Evolutionary conservation across 1,140 invertebrate genomes (phyloP), one percentile per base, ranked within the genome.

Genomic region (Drosophila tani): DNA sequence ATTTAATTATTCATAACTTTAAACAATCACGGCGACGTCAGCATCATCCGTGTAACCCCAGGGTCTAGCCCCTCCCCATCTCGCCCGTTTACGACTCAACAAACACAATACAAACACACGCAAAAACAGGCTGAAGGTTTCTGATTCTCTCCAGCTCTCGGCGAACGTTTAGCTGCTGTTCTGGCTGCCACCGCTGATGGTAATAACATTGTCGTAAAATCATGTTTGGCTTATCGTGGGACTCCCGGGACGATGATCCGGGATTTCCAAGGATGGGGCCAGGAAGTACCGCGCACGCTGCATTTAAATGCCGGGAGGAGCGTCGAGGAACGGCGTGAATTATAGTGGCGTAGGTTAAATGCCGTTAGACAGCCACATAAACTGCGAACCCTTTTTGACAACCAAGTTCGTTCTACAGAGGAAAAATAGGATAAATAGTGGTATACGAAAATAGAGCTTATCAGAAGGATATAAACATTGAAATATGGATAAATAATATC

Each of bases 1-100:
- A 92, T 92, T 92, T 92, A 92, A 92, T 92, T 92, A 92, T 92
- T 92, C 91, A 92, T 92, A 92, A 92, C 91, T 85, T 87, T 87
- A 87, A 83, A 91, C 83, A 91, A 87, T 84, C 85, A 90, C 86
- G 68, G 71, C 86, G 79, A 81, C 84, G 77, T 86, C 69, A 75
- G 73, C 82, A 81, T 86, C 77, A 77, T 86, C 77, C 67, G 69
- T 64, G 60, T 84, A 84, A 84, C 81, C 84, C 81, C 65, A 57
- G 64, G 81, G 84, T 67, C 62, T 53, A 55, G 40, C 43, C 50
- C 53, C 19, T 35, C 21, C 17, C 21, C 5, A 29, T 24, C 24
- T n/a, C 9, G 24, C 47, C 50, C 79, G 40, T 78, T 88, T 88
- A 75, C 86, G 70, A 85, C 81, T 81, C 81, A 91, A 82, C 85